Base-by-base conservation (phyloP, 2,888 invertebrate species). In the Seira sanloemensis region DNA sequence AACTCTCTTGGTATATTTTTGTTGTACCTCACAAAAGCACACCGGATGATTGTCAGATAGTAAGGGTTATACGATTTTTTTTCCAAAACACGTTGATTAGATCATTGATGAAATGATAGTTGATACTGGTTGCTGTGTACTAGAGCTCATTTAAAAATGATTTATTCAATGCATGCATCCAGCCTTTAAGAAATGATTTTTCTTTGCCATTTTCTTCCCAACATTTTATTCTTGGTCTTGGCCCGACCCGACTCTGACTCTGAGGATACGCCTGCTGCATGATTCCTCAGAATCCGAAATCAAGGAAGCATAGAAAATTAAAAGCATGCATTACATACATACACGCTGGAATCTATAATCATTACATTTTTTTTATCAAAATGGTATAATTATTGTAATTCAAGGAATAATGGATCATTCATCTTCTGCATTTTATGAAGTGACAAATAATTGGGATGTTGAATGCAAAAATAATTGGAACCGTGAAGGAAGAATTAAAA, bases 1-100 rank as follows among this genome's bases (percentile, higher is more conserved):
- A 50, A 7, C 50, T 50, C 50, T 50, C 12, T 37, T 37, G 16
- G 50, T n/a, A 7, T 50, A 50, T 50, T 50, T n/a, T n/a, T n/a
- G n/a, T n/a, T n/a, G 16, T 50, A 50, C 50, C 50, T 50, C 50
- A 50, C 16, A 50, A 50, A 2, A 50, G 19, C 68, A 54, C 50
- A 80, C 80, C 74, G 80, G 73, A 80, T 80, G 80, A 73, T 74
- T 80, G 80, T 75, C 80, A 80, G 80, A 80, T 68, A 67, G 67
- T 58, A 54, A 18, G 26, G 75, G 68, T 21, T 79, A 25, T 24
- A 66, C 26, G n/a, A 2, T 50, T 50, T 50, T 50, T 50, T 2
- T 50, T n/a, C n/a, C n/a, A n/a, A n/a, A n/a, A 12, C 50, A 74
- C 68, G 50, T 58, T 62, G 75, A 80, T 80, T 80, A 67, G 72